Conservation (phyloP, 2,797 vertebrate species). For the Brachyalestes nurse region DNA sequence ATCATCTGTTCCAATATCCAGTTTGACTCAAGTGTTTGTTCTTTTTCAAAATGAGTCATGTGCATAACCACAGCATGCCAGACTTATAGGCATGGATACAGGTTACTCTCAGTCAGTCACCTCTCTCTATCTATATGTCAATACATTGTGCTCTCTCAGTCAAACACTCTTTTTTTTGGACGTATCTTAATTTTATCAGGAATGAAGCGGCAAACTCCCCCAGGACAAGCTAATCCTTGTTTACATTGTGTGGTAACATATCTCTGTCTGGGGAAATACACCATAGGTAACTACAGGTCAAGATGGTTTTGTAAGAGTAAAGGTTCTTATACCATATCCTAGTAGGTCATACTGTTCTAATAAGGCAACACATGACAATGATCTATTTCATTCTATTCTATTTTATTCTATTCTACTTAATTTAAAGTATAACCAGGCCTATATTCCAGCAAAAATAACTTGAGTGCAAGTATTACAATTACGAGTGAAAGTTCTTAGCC, state of each 20-base stretch:
- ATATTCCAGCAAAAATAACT: too few relatives aligned
- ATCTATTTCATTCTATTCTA: too few relatives aligned
- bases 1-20: not conserved
- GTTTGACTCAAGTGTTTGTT: too few relatives aligned
- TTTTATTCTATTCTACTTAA: too few relatives aligned
- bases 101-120: constrained; percentile 52
- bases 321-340: not conserved
- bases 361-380: too few relatives aligned
- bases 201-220: not conserved
- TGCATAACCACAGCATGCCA: not conserved
- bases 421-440: too few relatives aligned
- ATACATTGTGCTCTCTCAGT: not conserved
- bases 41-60: not conserved
- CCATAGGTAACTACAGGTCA: constrained; percentile 65
- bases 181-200: constrained; percentile 56
- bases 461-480: too few relatives aligned
- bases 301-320: not conserved
- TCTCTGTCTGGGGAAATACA: constrained; percentile 30
- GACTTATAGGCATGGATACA: constrained; percentile 15
- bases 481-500: too few relatives aligned
- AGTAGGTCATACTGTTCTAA: not conserved
- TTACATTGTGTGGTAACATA: constrained; percentile 62
- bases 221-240: constrained; percentile 59
- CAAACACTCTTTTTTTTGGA: not conserved
- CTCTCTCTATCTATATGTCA: constrained; percentile 28